Evolutionary conservation across 1,140 invertebrate species (phyloP).

Genomic region (Zaprionus lachaisei): DNA sequence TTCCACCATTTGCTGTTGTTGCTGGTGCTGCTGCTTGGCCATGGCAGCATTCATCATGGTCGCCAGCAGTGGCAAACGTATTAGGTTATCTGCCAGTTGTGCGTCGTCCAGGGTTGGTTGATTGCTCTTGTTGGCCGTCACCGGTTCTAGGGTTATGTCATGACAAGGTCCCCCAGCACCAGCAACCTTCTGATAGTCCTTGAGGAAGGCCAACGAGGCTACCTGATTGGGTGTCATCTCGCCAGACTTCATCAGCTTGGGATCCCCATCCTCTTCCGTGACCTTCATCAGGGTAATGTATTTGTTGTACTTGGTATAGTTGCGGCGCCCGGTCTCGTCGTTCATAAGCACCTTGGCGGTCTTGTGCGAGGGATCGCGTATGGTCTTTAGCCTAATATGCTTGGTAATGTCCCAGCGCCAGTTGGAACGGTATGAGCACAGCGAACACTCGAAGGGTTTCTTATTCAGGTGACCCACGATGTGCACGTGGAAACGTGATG

Average conservation of each 20-base stretch:
- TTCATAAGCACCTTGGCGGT: conserved; percentile 93
- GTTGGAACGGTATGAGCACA: conserved; percentile 96
- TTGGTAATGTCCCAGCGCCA: conserved; percentile 98
- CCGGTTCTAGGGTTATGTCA: conserved; percentile 74
- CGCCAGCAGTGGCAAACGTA: conserved; percentile 68
- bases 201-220: conserved; percentile 79
- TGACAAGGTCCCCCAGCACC: conserved; percentile 49
- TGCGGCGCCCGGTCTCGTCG: conserved; percentile 94
- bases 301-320: conserved; percentile 96
- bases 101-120: conserved; percentile 56
- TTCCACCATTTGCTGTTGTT: conserved; percentile 61
- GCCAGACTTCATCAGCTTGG: conserved; percentile 84
- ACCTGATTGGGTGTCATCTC: conserved; percentile 84
- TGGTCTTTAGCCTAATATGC: conserved; percentile 95
- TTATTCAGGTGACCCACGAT: conserved; percentile 96
- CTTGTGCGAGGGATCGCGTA: conserved; percentile 91
- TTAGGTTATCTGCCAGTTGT: conserved; percentile 72
- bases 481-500: conserved; percentile 96
- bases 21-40: conserved; percentile 71
- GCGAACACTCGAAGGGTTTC: conserved; percentile 97
- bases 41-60: conserved; percentile 83
- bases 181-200: conserved; percentile 70
- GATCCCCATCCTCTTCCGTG: conserved; percentile 83
- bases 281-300: conserved; percentile 90
- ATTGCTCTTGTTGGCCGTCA: conserved; percentile 47